Percentiles rank a stretch among this genome's conserved stretches.
Evolutionary conservation across 2,113 vertebrate species (phyloP).

Genomic region (Colius striatus): DNA sequence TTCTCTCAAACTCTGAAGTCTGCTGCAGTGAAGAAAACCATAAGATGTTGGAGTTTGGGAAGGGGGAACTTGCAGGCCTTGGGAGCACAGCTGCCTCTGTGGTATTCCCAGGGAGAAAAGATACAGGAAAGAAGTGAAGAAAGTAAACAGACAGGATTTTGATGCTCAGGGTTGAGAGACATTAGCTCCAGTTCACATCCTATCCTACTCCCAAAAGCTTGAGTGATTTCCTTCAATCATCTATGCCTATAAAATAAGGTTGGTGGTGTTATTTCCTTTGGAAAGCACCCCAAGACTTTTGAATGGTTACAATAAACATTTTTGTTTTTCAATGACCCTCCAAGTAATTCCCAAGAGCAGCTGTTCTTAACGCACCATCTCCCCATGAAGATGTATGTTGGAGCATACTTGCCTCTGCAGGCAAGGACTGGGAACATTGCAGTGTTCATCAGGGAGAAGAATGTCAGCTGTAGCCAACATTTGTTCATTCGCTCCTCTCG

Average conservation of each 20-base stretch:
- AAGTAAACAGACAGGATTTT: not conserved
- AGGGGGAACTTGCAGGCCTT: not conserved
- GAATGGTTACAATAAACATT: not conserved
- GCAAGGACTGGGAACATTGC: not conserved
- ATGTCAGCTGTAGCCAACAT: not conserved
- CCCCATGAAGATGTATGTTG: not conserved
- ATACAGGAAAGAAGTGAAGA: not conserved
- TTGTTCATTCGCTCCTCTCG: not conserved
- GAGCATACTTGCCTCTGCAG: not conserved
- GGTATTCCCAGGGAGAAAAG: not conserved
- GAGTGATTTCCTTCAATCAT: not conserved
- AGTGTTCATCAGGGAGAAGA: not conserved
- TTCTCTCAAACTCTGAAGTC: conserved; percentile 43
- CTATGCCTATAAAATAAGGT: not conserved
- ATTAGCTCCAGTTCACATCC: not conserved
- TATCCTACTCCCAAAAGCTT: not conserved
- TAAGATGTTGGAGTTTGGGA: not conserved
- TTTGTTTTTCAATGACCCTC: not conserved
- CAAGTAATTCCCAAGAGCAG: not conserved
- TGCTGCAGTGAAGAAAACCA: conserved; percentile 46
- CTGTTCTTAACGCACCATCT: not conserved
- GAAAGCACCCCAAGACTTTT: not conserved
- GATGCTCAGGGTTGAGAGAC: not conserved
- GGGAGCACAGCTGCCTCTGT: not conserved
- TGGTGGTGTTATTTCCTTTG: not conserved